Evolutionary conservation across 2,113 vertebrate species (phyloP).

Genomic region (Acrocephalus arundinaceus): DNA sequence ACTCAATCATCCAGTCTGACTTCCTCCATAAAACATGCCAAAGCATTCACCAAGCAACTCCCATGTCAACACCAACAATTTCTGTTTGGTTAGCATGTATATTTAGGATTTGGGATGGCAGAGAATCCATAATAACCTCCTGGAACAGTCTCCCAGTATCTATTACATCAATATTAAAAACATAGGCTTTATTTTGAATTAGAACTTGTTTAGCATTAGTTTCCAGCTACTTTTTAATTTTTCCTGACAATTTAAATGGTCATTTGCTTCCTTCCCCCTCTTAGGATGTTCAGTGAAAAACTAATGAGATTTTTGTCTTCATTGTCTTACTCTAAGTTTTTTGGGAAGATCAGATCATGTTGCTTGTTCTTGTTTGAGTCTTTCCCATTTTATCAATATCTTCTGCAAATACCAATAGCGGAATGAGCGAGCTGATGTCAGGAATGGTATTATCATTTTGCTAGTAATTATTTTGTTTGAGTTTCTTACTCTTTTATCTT

Average conservation of each 20-base stretch:
- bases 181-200: neutral
- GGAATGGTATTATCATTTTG: neutral
- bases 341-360: neutral
- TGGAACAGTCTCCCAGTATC: neutral
- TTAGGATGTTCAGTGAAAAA: neutral
- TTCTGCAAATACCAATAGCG: neutral
- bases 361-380: neutral
- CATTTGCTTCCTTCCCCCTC: neutral
- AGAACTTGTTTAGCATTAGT: neutral
- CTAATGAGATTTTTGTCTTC: neutral
- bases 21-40: slow-evolving; percentile 36
- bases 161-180: neutral
- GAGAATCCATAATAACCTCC: neutral
- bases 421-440: neutral
- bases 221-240: neutral
- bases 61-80: slow-evolving; percentile 27
- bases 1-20: slow-evolving; percentile 46
- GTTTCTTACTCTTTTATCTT: neutral
- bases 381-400: neutral
- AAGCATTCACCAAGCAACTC: slow-evolving; percentile 26
- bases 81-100: slow-evolving; percentile 1
- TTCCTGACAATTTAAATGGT: neutral
- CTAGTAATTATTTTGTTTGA: neutral
- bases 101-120: neutral
- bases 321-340: neutral